Conservation (phyloP, 2,797 vertebrate species). For the Mus caroli region DNA sequence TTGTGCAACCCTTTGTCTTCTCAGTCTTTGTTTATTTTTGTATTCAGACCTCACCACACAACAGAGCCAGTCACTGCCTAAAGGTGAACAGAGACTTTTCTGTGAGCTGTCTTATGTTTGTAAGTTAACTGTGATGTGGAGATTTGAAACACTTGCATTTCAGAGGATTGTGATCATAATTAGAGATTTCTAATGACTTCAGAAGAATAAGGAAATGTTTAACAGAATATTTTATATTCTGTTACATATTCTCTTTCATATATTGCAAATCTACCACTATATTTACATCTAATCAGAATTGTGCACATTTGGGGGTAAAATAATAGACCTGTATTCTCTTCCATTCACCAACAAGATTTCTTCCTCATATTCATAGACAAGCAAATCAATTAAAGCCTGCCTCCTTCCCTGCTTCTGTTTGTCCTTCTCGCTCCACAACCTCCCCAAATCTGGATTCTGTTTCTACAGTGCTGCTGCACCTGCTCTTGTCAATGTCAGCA, state of each 20-base stretch:
- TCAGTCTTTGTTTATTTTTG: not conserved
- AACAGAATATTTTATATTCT: not conserved
- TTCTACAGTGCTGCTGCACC: constrained; percentile 63
- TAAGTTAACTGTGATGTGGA: not conserved
- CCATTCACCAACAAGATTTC: not conserved
- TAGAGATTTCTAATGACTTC: constrained; percentile 32
- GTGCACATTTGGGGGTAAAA: not conserved
- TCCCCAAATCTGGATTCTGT: constrained; percentile 70
- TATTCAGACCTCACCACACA: not conserved
- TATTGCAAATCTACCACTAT: not conserved
- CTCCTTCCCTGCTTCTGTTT: constrained; percentile 34
- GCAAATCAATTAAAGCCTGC: not conserved
- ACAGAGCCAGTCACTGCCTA: not conserved
- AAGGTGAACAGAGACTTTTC: not conserved
- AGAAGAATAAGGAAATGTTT: not conserved
- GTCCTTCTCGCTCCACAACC: constrained; percentile 67
- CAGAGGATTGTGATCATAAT: not conserved
- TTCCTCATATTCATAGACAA: not conserved
- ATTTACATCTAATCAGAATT: constrained; percentile 35
- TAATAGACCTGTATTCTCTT: not conserved
- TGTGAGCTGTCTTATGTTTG: not conserved
- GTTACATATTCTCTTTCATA: not conserved
- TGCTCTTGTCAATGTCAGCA: constrained; percentile 83
- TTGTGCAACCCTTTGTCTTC: not conserved
- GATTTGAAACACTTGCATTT: not conserved